Percentiles rank a stretch among this genome's conserved stretches.
Conservation (phyloP, 2,113 vertebrate species). For the Axis porcinus region DNA sequence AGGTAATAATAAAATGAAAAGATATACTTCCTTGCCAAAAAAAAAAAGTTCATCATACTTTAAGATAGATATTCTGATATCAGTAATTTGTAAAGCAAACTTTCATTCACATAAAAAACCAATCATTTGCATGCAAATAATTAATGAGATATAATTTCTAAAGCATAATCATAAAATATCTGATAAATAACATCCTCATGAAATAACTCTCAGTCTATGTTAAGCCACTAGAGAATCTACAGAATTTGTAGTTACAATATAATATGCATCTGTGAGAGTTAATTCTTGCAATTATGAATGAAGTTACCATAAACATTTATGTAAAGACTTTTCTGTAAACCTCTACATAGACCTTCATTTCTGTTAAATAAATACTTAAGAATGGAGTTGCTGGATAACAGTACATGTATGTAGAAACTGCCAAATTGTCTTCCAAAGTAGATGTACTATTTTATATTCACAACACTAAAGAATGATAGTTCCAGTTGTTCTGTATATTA, state of each 20-base stretch:
- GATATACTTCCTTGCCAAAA: background rate
- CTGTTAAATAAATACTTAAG: background rate
- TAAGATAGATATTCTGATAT: background rate
- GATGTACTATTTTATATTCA: background rate
- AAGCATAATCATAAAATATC: background rate
- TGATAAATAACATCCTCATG: conserved; percentile 33
- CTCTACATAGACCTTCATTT: background rate
- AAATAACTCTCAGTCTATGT: conserved; percentile 10
- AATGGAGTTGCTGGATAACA: background rate
- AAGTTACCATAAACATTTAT: background rate
- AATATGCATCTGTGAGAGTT: too few relatives aligned
- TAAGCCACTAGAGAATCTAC: too few relatives aligned
- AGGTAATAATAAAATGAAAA: background rate
- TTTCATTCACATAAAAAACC: background rate
- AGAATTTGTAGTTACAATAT: too few relatives aligned
- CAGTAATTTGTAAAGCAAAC: background rate
- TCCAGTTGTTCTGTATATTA: background rate
- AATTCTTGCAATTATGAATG: background rate
- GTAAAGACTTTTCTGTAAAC: background rate
- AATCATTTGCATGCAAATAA: conserved; percentile 38
- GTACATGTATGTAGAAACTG: background rate
- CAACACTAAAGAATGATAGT: background rate
- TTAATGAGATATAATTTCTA: conserved; percentile 50
- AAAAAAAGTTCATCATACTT: background rate
- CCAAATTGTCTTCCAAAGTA: background rate